These are phyloP conservation scores for Zhuqinia jingwanae DNA, from an alignment of 2,888 invertebrate species.

Conservation along the genomic window DNA sequence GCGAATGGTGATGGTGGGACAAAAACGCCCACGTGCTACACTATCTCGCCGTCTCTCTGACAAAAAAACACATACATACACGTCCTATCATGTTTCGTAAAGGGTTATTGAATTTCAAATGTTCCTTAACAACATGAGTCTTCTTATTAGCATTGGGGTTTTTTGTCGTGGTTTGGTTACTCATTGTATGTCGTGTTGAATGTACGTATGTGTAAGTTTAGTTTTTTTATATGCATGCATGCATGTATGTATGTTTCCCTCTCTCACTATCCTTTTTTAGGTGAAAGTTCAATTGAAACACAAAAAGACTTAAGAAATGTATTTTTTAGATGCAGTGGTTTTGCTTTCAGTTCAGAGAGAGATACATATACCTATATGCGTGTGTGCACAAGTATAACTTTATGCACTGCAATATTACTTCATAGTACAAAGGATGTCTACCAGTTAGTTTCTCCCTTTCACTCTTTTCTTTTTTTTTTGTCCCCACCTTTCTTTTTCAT, in stretches of 20 bases:
- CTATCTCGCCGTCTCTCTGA: not conserved
- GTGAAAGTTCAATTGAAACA: slow-evolving; percentile 33
- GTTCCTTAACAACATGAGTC: not conserved
- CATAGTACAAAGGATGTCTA: not conserved
- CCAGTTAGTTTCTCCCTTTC: too few relatives aligned
- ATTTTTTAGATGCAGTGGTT: slow-evolving; percentile 35
- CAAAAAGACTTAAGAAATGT: slow-evolving; percentile 19
- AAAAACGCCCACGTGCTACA: slow-evolving; percentile 38
- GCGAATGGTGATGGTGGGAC: not conserved
- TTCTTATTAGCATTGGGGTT: slow-evolving; percentile 38
- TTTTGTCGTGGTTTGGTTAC: not conserved
- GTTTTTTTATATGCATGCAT: too few relatives aligned
- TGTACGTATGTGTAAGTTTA: not conserved
- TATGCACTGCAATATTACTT: slow-evolving; percentile 7
- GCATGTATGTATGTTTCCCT: not conserved
- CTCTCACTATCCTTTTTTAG: not conserved
- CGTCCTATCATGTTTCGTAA: slow-evolving; percentile 35
- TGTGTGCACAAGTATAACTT: too few relatives aligned
- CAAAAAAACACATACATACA: slow-evolving; percentile 12
- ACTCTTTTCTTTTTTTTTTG: not conserved
- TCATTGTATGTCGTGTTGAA: too few relatives aligned
- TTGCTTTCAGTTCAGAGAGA: not conserved
- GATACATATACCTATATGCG: not conserved
- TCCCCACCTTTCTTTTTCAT: slow-evolving; percentile 37
- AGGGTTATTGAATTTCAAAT: slow-evolving; percentile 55